Conservation (phyloP, 2,888 invertebrate genomes). For the Drosophila fulvimacula region DNA sequence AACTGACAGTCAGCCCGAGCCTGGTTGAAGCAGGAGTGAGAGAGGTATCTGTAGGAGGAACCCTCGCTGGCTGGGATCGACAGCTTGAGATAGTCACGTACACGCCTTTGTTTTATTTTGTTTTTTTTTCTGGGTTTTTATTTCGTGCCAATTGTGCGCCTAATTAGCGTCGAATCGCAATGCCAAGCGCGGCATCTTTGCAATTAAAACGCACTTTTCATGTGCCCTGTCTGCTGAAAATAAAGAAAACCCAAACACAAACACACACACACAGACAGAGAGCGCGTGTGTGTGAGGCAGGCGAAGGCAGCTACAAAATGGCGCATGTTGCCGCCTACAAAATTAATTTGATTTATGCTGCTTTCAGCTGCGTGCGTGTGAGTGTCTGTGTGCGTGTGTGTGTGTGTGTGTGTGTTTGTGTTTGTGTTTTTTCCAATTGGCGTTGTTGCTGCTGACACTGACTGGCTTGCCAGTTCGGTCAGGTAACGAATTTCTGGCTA, state of each 20-base stretch:
- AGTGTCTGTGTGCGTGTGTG: constrained; percentile 15
- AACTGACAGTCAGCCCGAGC: constrained; percentile 16
- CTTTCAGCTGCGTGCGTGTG: constrained; percentile 33
- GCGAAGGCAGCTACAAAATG: constrained; percentile 61
- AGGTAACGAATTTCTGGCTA: constrained; percentile 77
- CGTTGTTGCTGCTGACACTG: constrained; percentile 30
- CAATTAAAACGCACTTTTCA: constrained; percentile 82
- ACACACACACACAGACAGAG: constrained; percentile 1
- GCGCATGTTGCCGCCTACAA: constrained; percentile 77
- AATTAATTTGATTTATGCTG: constrained; percentile 82
- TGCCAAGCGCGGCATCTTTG: constrained; percentile 66
- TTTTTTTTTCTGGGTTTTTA: constrained; percentile 63
- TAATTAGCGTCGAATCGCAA: constrained; percentile 77
- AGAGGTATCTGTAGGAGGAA: too few species aligned
- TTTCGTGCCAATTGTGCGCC: constrained; percentile 79
- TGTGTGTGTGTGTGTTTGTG: constrained; percentile 11
- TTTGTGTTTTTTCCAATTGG: constrained; percentile 47
- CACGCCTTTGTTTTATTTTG: constrained; percentile 55
- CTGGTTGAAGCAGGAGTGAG: background rate
- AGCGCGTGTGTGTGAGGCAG: background rate
- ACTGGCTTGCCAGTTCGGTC: constrained; percentile 36
- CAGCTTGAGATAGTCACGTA: constrained; percentile 79
- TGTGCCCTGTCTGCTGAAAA: constrained; percentile 35
- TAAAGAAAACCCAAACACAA: constrained; percentile 13
- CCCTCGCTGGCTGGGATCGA: constrained; percentile 47